Evolutionary conservation across 2,113 vertebrate species (phyloP).

Genomic region (Callionymus lyra): DNA sequence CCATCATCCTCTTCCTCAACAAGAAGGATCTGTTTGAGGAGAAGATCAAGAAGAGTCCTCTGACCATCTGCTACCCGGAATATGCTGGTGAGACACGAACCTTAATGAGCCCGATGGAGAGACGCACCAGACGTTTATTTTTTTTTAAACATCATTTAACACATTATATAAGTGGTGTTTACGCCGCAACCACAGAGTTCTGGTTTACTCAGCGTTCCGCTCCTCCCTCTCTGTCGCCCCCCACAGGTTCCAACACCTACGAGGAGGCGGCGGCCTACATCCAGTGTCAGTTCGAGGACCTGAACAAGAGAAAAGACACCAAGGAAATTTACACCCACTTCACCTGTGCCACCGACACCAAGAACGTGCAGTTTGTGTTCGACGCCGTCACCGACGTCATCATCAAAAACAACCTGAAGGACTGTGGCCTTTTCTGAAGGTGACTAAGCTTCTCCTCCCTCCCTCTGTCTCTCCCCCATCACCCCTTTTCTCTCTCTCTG

Average conservation of each 20-base stretch:
- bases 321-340: constrained; percentile 99
- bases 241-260: constrained; percentile 83
- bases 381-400: constrained; percentile 98
- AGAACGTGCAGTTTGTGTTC: constrained; percentile 98
- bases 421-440: constrained; percentile 93
- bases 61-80: constrained; percentile 96
- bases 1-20: constrained; percentile 98
- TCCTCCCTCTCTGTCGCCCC: background rate
- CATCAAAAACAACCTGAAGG: constrained; percentile 99
- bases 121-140: no score
- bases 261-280: constrained; percentile 93
- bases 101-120: no score
- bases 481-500: background rate
- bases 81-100: constrained; percentile 84
- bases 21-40: constrained; percentile 99
- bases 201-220: no score
- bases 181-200: no score
- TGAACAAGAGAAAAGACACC: constrained; percentile 97
- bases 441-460: constrained; percentile 1
- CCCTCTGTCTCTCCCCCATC: no score
- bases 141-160: no score
- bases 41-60: constrained; percentile 93
- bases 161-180: no score
- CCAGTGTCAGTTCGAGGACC: constrained; percentile 93
- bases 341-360: constrained; percentile 96